Evolutionary conservation across 2,113 vertebrate genomes (phyloP).

Genomic region (Pseudorasbora parva): DNA sequence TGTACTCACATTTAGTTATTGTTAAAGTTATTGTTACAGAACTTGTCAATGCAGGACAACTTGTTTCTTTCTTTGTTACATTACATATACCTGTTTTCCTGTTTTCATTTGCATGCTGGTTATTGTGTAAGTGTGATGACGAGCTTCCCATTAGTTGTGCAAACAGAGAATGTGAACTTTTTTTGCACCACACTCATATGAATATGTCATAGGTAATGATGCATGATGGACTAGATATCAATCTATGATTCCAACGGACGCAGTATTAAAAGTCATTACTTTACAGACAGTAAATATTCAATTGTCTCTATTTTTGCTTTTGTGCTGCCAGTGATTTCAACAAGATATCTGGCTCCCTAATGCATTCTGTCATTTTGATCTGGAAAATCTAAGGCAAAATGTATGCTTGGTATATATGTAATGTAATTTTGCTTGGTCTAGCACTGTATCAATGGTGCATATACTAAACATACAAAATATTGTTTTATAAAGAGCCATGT

Average conservation of each 20-base stretch:
- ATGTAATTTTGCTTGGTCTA: background rate
- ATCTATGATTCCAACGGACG: background rate
- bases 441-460: background rate
- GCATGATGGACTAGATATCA: background rate
- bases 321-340: background rate
- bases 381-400: background rate
- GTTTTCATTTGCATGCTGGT: background rate
- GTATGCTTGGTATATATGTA: too few relatives aligned
- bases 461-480: too few relatives aligned
- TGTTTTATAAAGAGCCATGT: too few relatives aligned
- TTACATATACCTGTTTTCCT: background rate
- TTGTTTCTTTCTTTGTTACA: background rate
- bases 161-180: background rate
- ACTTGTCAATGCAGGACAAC: too few relatives aligned
- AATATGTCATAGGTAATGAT: background rate
- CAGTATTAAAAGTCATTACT: background rate
- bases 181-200: background rate
- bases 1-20: background rate
- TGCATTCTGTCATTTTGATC: too few relatives aligned
- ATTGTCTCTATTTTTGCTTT: slow-evolving; percentile 4
- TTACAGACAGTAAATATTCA: slow-evolving; percentile 20
- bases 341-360: background rate
- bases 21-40: background rate
- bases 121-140: background rate
- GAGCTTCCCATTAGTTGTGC: background rate